Evolutionary conservation across 2,113 vertebrate species (phyloP).

Genomic region (Prunella fulvescens): DNA sequence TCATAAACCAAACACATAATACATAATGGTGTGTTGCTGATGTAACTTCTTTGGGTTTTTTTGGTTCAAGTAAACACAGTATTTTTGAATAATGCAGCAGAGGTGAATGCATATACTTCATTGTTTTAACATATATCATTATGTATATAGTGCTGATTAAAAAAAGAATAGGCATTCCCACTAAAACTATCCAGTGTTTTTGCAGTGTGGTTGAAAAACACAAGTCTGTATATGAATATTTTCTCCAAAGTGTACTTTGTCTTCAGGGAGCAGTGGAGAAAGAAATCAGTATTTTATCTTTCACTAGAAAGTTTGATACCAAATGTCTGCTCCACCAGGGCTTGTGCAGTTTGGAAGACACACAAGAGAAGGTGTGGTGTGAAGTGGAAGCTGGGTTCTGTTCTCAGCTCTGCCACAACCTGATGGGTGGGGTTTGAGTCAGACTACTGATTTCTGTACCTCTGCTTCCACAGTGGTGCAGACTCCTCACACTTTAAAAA

Average conservation of each 20-base stretch:
- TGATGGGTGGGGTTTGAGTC: background rate
- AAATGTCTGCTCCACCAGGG: background rate
- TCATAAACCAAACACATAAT: background rate
- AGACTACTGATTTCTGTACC: background rate
- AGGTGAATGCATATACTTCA: background rate
- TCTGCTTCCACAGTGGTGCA: background rate
- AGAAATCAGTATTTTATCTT: background rate
- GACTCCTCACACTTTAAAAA: background rate
- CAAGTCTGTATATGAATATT: background rate
- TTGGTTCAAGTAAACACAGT: background rate
- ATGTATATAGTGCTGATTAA: background rate
- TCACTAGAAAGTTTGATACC: background rate
- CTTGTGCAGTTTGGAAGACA: background rate
- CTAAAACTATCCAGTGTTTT: background rate
- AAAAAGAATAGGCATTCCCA: background rate
- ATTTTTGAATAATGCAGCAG: background rate
- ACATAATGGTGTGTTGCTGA: fast-evolving
- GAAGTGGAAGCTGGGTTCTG: background rate
- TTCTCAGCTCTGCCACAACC: background rate
- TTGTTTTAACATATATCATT: background rate
- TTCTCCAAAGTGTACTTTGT: background rate
- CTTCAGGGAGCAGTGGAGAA: background rate
- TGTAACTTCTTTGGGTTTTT: background rate
- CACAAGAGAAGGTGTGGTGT: background rate
- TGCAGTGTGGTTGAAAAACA: background rate